Percentiles rank a stretch among this genome's conserved stretches.
These are phyloP conservation scores for Spilogale gracilis DNA, from an alignment of 2,113 vertebrate genomes.

Conservation along the genomic window DNA sequence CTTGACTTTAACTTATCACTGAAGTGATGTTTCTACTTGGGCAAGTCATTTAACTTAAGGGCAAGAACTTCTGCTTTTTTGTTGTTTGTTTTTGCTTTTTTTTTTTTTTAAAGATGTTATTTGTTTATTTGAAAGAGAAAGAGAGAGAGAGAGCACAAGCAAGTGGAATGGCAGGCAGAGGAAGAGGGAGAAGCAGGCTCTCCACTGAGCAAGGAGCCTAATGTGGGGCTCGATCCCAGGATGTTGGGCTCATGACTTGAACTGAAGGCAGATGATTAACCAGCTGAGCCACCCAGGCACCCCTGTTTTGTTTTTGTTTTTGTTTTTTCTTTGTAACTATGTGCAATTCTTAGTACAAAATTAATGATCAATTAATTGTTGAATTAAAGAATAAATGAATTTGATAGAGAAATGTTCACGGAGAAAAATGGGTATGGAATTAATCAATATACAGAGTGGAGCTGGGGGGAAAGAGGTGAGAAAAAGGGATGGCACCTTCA, in stretches of 20 bases:
- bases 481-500: neutral
- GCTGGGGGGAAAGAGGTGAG: neutral
- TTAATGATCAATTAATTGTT: neutral
- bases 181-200: no score
- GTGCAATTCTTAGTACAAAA: neutral
- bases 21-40: neutral
- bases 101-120: neutral
- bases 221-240: no score
- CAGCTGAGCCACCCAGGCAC: no score
- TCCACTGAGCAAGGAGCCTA: no score
- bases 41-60: neutral
- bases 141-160: no score
- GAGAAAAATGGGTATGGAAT: neutral
- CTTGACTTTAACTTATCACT: neutral
- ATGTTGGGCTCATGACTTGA: no score
- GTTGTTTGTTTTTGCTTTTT: neutral
- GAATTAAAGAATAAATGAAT: neutral
- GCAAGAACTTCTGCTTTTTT: neutral
- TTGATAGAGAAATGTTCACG: neutral
- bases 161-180: no score
- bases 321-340: neutral
- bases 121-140: no score
- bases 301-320: no score
- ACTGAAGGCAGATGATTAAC: no score
- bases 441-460: neutral